phyloP scores from a whole-genome alignment of 2,113 vertebrate genomes.

The Casuarius casuarius region DNA sequence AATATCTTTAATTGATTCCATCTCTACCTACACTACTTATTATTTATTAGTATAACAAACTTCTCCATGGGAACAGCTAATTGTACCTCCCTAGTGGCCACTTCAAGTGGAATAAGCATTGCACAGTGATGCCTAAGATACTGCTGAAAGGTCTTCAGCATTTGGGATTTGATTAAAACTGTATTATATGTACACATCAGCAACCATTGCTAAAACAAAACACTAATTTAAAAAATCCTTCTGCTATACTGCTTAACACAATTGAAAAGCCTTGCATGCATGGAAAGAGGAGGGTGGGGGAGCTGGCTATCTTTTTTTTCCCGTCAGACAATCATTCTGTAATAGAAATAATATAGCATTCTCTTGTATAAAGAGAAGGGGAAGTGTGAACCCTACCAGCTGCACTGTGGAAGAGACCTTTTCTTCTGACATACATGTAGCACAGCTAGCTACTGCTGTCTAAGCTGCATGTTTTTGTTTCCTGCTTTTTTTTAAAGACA shows the following conservation, averaged over 20 bases:
- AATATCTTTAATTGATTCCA: constrained; percentile 95
- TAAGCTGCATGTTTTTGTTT: neutral
- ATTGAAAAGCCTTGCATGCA: constrained; percentile 44
- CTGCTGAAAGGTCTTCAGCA: constrained; percentile 81
- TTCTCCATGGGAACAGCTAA: constrained; percentile 96
- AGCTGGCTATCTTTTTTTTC: neutral
- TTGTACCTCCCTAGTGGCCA: constrained; percentile 90
- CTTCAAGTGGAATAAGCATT: constrained; percentile 87
- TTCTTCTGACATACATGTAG: constrained; percentile 37
- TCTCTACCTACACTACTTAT: constrained; percentile 90
- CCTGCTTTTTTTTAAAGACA: neutral
- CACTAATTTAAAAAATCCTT: constrained; percentile 72
- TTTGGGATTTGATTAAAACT: constrained; percentile 85
- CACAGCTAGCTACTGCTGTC: constrained; percentile 1
- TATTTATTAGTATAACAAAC: constrained; percentile 92
- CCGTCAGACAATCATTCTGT: constrained; percentile 21
- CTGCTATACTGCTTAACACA: constrained; percentile 73
- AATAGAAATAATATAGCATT: constrained; percentile 51
- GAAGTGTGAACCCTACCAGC: constrained; percentile 47
- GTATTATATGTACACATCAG: constrained; percentile 78
- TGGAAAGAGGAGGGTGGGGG: neutral
- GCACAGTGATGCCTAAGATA: constrained; percentile 81
- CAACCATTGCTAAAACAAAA: constrained; percentile 78
- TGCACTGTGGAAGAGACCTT: constrained; percentile 51
- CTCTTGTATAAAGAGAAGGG: constrained; percentile 8